phyloP scores from a whole-genome alignment of 2,888 invertebrate species.

The Habrosyne pyritoides region DNA sequence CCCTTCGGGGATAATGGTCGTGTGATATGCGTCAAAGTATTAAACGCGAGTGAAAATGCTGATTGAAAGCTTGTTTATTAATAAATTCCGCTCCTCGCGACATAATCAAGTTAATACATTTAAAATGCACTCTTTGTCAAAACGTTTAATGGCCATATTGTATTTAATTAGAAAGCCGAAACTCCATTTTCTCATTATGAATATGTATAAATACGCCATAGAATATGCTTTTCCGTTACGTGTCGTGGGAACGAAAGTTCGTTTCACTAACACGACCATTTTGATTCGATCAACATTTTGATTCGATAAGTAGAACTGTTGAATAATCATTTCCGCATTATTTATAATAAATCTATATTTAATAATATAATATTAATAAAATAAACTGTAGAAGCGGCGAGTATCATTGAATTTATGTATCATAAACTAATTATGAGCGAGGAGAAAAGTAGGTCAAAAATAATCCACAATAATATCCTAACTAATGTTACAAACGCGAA shows the following conservation, averaged over 20 bases:
- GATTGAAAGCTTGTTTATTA: no score
- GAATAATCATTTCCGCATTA: background rate
- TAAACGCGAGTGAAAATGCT: no score
- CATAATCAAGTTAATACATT: background rate
- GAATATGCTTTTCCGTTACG: background rate
- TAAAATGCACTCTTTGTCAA: background rate
- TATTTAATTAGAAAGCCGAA: slow-evolving; percentile 1
- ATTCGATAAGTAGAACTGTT: background rate
- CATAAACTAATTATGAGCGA: no score
- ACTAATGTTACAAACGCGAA: no score
- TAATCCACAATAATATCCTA: no score
- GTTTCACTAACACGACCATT: background rate
- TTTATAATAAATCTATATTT: background rate
- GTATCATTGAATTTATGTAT: no score
- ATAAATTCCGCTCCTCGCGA: no score
- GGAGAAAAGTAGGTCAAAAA: no score
- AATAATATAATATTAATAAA: no score
- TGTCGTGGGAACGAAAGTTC: slow-evolving; percentile 1
- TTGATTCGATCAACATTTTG: background rate
- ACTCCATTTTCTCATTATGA: background rate
- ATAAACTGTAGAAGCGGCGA: no score
- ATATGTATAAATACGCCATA: slow-evolving; percentile 1
- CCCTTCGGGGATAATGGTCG: no score
- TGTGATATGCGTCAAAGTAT: no score
- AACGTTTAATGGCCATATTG: background rate